Evolutionary conservation across 2,797 vertebrate species (phyloP).

Genomic region (Danio aesculapii): DNA sequence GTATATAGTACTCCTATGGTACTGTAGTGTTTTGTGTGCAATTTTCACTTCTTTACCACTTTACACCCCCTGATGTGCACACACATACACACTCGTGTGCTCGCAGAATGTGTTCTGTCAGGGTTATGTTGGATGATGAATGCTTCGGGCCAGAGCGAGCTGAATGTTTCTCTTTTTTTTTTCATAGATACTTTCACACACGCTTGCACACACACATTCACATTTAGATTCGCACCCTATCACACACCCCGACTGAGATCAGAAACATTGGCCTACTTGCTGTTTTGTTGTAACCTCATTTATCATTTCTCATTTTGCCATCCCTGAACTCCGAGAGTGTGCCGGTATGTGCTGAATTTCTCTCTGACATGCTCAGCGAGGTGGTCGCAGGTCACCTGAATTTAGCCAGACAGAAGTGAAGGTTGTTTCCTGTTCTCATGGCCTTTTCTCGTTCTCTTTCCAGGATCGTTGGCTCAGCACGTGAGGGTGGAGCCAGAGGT

Average conservation of each 20-base stretch:
- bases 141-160: conserved; percentile 14
- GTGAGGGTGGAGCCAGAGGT: conserved; percentile 83
- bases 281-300: conserved; percentile 47
- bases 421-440: conserved; percentile 46
- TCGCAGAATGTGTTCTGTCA: conserved; percentile 8
- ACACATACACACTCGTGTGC: background rate
- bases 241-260: conserved; percentile 50
- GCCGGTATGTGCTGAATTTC: background rate
- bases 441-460: conserved; percentile 16
- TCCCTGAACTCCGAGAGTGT: conserved; percentile 12
- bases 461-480: conserved; percentile 76
- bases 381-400: conserved; percentile 8
- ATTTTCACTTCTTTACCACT: conserved; percentile 25
- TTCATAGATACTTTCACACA: conserved; percentile 31
- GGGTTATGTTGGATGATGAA: conserved; percentile 42
- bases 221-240: conserved; percentile 37
- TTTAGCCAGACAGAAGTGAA: conserved; percentile 4
- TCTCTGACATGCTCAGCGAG: background rate
- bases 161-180: conserved; percentile 21
- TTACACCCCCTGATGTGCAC: background rate
- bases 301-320: conserved; percentile 41
- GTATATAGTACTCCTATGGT: background rate
- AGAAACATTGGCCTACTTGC: conserved; percentile 49
- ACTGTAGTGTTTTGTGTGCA: conserved; percentile 23
- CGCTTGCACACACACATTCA: conserved; percentile 51